Base-by-base conservation (phyloP, 2,888 invertebrate genomes). In the Amaurobius ferox region DNA sequence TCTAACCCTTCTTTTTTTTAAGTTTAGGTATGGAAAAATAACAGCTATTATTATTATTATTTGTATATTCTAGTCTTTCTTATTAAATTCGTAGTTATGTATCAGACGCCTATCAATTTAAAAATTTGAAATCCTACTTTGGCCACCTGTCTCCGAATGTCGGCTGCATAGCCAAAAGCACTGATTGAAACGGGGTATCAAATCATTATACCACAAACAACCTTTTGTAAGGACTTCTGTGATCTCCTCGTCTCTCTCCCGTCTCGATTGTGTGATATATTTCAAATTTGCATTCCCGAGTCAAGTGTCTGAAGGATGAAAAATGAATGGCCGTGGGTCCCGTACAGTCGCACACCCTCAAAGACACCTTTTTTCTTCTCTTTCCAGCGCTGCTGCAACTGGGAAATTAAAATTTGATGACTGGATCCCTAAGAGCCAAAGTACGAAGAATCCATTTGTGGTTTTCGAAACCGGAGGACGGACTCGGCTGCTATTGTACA, bases 361-460 rank as follows among this genome's bases (percentile, higher is more conserved):
- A 23, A 23, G 19, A 55, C 23, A 35, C 35, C 9, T 35, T 35
- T 35, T 35, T 35, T 35, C 35, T 9, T 55, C 23, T 55, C 16
- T 44, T 16, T 44, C 44, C 16, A n/a, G 55, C 23, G 55, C 23
- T 26, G 5, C 64, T 23, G 48, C 64, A 13, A 40, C 55, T 77
- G 66, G 77, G 83, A 77, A 85, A 85, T 85, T 85, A 85, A 85
- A 85, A 70, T 85, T 85, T 77, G 83, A 85, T 85, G 83, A 83
- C 77, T 72, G 28, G 29, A 29, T 13, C 9, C 16, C 44, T 44
- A 16, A 44, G 44, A 44, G 23, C 16, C 2, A 2, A 16, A 55
- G 55, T 55, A 55, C 55, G 81, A 55, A 72, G 77, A 77, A 77
- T 85, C 83, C 83, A 85, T 85, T 85, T 85, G 83, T 77, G 83